Evolutionary conservation across 2,797 vertebrate genomes (phyloP), one percentile per base, ranked within the genome.

Genomic region (Halcyon badia): DNA sequence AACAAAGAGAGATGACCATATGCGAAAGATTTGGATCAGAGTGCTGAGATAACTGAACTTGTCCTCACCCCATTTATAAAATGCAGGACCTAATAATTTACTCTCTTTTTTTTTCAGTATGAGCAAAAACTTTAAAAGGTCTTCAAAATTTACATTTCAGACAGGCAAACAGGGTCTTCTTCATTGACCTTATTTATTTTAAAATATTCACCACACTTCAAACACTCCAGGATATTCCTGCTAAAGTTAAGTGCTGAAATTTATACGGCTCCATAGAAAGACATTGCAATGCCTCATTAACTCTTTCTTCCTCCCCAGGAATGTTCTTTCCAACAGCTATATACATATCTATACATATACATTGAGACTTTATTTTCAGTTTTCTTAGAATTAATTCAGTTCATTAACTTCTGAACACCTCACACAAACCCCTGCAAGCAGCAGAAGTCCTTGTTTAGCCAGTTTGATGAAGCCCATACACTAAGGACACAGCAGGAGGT

Each of bases 251-350:
- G 66, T 80, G 77, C 57, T 94, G 83, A 92, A 97, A 97, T 97
- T 94, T 90, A 91, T 92, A 92, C 17, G 3, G 83, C 68, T 83
- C 78, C 62, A 71, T 62, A 93, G 77, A 94, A 95, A 95, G 88
- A 68, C 83, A 90, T 14, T 77, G 93, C 94, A 97, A 96, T 95
- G 91, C 86, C 91, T 97, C 95, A 96, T 95, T 93, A 94, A 94
- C 83, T 90, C 95, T 80, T 81, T 79, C 76, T 76, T 73, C 80
- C 88, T 96, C 81, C 71, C 83, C 83, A 90, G 68, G 56, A 97
- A 95, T 1, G 0, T 64, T 80, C 86, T 85, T 79, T 96, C 81
- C 81, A 90, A 79, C 56, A 90, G 83, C 88, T 78, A 90, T 78
- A 86, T 75, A 89, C 0, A 1, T 65, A 87, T 73, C 92, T 76